These are phyloP conservation scores for Tangara arthus DNA, from an alignment of 2,797 vertebrate species.

Conservation along the genomic window DNA sequence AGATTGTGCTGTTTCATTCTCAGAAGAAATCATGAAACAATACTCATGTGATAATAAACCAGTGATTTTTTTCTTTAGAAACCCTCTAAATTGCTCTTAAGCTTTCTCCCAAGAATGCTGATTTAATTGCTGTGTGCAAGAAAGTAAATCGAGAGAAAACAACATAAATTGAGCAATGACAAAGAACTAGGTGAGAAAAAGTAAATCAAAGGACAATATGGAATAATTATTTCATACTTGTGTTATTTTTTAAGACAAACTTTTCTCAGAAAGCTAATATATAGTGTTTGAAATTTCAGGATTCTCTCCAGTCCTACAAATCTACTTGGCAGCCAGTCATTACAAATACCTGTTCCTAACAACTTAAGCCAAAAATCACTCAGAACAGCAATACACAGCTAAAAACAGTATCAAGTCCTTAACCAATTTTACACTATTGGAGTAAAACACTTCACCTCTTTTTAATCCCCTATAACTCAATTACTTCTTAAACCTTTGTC, in stretches of 20 bases:
- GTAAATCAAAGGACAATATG: neutral
- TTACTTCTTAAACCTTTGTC: neutral
- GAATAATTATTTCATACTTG: neutral
- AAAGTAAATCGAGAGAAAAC: neutral
- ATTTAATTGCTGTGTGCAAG: neutral
- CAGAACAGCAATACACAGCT: neutral
- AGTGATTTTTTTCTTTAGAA: neutral
- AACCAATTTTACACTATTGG: neutral
- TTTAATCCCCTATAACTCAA: neutral
- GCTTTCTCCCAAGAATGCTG: neutral
- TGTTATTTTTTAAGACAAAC: neutral
- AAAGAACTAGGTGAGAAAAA: neutral
- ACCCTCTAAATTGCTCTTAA: neutral
- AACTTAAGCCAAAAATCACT: neutral
- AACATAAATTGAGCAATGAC: neutral
- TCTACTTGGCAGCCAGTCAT: neutral
- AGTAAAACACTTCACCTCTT: neutral
- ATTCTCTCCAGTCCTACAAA: neutral
- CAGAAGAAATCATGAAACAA: neutral
- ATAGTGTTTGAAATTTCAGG: neutral
- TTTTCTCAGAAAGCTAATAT: neutral
- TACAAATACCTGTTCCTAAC: neutral
- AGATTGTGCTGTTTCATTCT: neutral
- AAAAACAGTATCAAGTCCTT: neutral
- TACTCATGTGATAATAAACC: neutral